Conservation (phyloP, 2,797 vertebrate species). For the Synanceia verrucosa region DNA sequence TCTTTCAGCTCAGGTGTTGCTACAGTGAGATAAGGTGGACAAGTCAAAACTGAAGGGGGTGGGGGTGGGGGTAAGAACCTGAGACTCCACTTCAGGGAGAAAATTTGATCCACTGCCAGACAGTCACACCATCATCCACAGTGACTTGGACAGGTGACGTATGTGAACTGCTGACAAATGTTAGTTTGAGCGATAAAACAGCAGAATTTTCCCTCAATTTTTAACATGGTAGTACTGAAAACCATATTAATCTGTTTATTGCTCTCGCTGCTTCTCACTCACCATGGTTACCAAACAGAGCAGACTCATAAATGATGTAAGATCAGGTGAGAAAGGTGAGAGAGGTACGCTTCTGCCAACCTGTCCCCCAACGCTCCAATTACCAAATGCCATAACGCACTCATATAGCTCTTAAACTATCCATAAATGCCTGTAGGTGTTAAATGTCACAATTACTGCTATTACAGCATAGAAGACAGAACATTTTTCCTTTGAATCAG, state of each 20-base stretch:
- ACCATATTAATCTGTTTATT: conserved; percentile 14
- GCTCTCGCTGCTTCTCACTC: conserved; percentile 46
- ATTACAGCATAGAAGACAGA: neutral
- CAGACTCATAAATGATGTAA: conserved; percentile 83
- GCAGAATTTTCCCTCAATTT: neutral
- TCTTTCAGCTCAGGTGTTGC: conserved; percentile 95
- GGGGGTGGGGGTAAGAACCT: conserved; percentile 68
- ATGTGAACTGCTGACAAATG: neutral
- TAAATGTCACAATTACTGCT: neutral
- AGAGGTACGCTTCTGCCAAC: conserved; percentile 77
- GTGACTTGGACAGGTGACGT: conserved; percentile 22
- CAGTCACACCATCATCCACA: conserved; percentile 49
- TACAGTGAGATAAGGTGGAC: conserved; percentile 87
- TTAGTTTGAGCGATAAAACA: neutral
- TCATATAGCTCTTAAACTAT: conserved; percentile 20
- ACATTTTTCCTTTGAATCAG: neutral
- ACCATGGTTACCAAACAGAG: conserved; percentile 81
- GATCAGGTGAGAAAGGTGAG: conserved; percentile 81
- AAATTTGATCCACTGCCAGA: conserved; percentile 73
- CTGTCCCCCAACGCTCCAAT: conserved; percentile 66
- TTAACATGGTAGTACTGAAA: conserved; percentile 7
- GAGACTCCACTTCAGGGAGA: conserved; percentile 70
- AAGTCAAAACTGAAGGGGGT: conserved; percentile 69
- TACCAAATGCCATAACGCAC: conserved; percentile 72
- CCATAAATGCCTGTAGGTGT: neutral